phyloP scores from a whole-genome alignment of 2,888 invertebrate species.

The Ophion slaviceki region DNA sequence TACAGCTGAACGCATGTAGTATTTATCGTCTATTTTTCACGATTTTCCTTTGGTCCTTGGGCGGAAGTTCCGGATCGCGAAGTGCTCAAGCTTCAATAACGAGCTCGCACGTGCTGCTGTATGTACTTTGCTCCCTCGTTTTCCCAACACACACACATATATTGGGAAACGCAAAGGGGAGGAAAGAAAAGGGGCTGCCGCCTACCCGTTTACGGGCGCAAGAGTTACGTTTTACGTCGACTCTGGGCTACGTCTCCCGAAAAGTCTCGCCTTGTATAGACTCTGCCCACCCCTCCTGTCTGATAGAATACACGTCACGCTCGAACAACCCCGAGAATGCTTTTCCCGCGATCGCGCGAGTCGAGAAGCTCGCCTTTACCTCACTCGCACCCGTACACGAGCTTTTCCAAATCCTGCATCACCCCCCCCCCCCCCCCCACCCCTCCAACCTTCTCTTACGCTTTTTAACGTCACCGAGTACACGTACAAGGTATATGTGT shows the following conservation, averaged over 20 bases:
- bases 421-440: not conserved
- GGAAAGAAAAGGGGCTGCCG: slow-evolving; percentile 48
- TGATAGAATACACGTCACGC: slow-evolving; percentile 79
- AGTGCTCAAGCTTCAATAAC: slow-evolving; percentile 14
- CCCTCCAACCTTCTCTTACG: not conserved
- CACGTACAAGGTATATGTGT: not conserved
- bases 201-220: slow-evolving; percentile 54
- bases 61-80: not conserved
- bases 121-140: not conserved
- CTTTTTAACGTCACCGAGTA: slow-evolving; percentile 36
- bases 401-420: slow-evolving; percentile 43
- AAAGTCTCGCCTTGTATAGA: slow-evolving; percentile 40
- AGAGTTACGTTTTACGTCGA: slow-evolving; percentile 50
- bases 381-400: slow-evolving; percentile 5
- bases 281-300: slow-evolving; percentile 62
- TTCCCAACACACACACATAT: not conserved
- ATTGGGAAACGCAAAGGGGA: slow-evolving; percentile 35
- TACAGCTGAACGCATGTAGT: not conserved
- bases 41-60: not conserved
- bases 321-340: slow-evolving; percentile 72
- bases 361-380: slow-evolving; percentile 39
- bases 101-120: not conserved
- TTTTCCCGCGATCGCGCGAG: slow-evolving; percentile 56
- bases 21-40: slow-evolving; percentile 1
- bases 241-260: slow-evolving; percentile 69